Evolutionary conservation across 1,140 invertebrate genomes (phyloP).

Genomic region (Onthophagus taurus): DNA sequence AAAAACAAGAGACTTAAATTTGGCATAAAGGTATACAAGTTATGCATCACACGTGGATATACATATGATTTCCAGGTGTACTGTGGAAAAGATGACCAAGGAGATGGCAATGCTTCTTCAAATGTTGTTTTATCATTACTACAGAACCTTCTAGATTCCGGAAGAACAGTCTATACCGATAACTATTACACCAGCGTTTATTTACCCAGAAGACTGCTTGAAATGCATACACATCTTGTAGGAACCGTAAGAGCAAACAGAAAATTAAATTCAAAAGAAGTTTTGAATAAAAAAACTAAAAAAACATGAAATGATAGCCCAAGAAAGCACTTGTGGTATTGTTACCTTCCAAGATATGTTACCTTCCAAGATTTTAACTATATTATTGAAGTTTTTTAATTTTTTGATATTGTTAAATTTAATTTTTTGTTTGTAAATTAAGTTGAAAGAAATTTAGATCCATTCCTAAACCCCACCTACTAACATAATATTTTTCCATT

Average conservation of each 20-base stretch:
- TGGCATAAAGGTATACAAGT: constrained; percentile 38
- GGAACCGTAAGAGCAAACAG: constrained; percentile 30
- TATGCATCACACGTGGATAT: constrained; percentile 32
- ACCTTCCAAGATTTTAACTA: no score
- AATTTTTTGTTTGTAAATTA: no score
- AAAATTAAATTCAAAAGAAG: constrained; percentile 22
- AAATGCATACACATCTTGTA: constrained; percentile 30
- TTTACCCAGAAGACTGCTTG: constrained; percentile 31
- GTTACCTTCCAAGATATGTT: no score
- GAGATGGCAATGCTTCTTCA: constrained; percentile 8
- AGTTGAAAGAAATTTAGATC: no score
- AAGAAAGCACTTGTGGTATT: no score
- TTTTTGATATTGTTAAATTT: no score
- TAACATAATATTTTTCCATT: no score
- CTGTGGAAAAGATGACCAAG: constrained; percentile 25
- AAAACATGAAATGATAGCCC: no score
- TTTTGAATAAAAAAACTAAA: constrained; percentile 24
- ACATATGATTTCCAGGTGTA: constrained; percentile 35
- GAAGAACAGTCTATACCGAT: constrained; percentile 33
- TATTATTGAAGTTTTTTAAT: no score
- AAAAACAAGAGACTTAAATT: constrained; percentile 36
- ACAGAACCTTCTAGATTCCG: constrained; percentile 22
- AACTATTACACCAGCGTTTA: constrained; percentile 36
- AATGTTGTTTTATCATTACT: constrained; percentile 25
- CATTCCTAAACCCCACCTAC: no score